phyloP scores from a whole-genome alignment of 2,888 invertebrate species.

The Drosophila kanekoi region DNA sequence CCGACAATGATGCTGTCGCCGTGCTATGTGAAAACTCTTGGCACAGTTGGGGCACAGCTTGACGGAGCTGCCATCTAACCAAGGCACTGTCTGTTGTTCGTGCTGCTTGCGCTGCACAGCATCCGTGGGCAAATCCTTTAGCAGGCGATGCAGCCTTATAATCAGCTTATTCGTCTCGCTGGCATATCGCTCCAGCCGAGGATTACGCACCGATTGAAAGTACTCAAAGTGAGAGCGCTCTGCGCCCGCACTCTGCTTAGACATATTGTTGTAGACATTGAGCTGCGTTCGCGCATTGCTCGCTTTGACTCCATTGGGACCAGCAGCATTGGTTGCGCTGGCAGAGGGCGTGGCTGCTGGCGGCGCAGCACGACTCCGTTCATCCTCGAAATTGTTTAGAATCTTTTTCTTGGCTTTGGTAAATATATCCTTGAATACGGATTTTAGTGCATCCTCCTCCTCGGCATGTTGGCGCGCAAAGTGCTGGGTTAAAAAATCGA shows the following conservation, averaged over 20 bases:
- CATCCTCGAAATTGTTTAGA: slow-evolving; percentile 90
- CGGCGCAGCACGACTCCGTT: slow-evolving; percentile 44
- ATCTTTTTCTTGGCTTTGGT: slow-evolving; percentile 96
- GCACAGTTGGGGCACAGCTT: slow-evolving; percentile 96
- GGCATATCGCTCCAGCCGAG: slow-evolving; percentile 93
- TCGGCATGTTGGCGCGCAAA: slow-evolving; percentile 95
- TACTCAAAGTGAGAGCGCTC: slow-evolving; percentile 89
- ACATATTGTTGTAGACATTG: slow-evolving; percentile 80
- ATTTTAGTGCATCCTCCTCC: slow-evolving; percentile 92
- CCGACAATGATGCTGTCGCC: slow-evolving; percentile 98
- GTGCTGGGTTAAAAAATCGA: slow-evolving; percentile 93
- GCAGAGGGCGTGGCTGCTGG: slow-evolving; percentile 15
- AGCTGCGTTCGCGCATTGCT: slow-evolving; percentile 59
- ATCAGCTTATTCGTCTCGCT: slow-evolving; percentile 98
- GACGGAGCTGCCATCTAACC: slow-evolving; percentile 96
- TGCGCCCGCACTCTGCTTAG: slow-evolving; percentile 85
- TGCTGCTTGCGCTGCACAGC: slow-evolving; percentile 90
- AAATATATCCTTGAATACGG: slow-evolving; percentile 91
- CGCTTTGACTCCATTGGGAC: slow-evolving; percentile 30
- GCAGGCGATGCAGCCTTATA: slow-evolving; percentile 95
- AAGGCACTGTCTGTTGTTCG: slow-evolving; percentile 92
- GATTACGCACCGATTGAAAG: slow-evolving; percentile 90
- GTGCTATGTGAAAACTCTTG: slow-evolving; percentile 93
- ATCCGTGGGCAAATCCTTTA: slow-evolving; percentile 92
- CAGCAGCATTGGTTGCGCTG: slow-evolving; percentile 6